Percentiles rank a stretch among this genome's conserved stretches.
These are phyloP conservation scores for Puntigrus tetrazona DNA, from an alignment of 2,113 vertebrate species.

Conservation along the genomic window DNA sequence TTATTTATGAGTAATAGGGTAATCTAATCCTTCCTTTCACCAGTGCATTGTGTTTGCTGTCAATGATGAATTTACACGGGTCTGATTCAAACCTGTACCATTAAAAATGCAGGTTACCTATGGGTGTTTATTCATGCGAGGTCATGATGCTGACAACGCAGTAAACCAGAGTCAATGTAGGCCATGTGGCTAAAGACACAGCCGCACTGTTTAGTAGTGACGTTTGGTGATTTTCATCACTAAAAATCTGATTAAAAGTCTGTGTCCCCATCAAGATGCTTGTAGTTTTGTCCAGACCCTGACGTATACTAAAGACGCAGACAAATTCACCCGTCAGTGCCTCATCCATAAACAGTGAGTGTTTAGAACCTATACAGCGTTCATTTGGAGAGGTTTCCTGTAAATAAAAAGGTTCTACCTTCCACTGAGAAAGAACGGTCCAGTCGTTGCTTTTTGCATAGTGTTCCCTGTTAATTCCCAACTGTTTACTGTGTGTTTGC, in stretches of 20 bases:
- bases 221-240: background rate
- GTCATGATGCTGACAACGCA: background rate
- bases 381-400: background rate
- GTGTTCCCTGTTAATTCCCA: slow-evolving; percentile 16
- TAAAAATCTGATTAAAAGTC: background rate
- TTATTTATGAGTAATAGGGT: slow-evolving; percentile 67
- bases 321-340: background rate
- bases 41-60: slow-evolving; percentile 58
- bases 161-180: background rate
- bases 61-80: slow-evolving; percentile 62
- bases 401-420: slow-evolving; percentile 28
- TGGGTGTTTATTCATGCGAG: background rate
- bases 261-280: background rate
- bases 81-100: slow-evolving; percentile 34
- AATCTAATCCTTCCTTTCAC: slow-evolving; percentile 65
- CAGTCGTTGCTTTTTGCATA: background rate
- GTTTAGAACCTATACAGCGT: background rate
- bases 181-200: background rate
- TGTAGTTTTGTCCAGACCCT: background rate
- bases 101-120: slow-evolving; percentile 22
- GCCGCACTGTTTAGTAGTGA: background rate
- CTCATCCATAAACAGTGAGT: background rate
- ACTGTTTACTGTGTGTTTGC: slow-evolving; percentile 35
- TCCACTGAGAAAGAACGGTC: slow-evolving; percentile 37
- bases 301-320: too few species aligned